Evolutionary conservation across 64 coral and sea anemone genomes (phyloP), one percentile per base, ranked within the genome.

Genomic region (Pocillopora damicornis): DNA sequence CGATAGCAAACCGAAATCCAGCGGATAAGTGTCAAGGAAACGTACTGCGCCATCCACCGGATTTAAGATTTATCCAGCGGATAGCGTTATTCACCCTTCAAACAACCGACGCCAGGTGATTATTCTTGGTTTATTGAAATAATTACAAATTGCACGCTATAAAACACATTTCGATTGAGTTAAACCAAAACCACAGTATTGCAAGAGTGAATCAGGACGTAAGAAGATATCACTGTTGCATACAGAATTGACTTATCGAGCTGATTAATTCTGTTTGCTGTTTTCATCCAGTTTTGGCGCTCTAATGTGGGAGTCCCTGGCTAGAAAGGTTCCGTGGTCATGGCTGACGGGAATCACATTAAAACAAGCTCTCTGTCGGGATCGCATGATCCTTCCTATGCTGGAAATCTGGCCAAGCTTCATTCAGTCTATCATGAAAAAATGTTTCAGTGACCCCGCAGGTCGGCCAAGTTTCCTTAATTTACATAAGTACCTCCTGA

Each of bases 281-380:
- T 15, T 78, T 63, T 17, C 4, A 38, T 79, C 59, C 68, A 99
- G 93, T 86, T 99, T 99, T 90, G 97, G 90, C 38, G 93, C 78
- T 1, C 61, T 69, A 15, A 86, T 95, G 72, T 99, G 97, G 97
- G 97, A 99, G 73, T 93, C 88, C 81, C 37, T 99, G 35, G 86
- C 91, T 11, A 90, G 90, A 59, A 74, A 86, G 11, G 3, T 60
- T 68, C 97, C 97, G 22, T 99, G 97, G 97, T 87, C 88, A 13
- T 99, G 93, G 97, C 71, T 99, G 3, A 57, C 88, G n/a, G 61
- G 42, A 13, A 78, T 65, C 37, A 74, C 84, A 1, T 90, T 95
- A 61, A 79, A 72, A 63, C 87, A 89, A 61, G 76, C 79, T 3
- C 2, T 93, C 9, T 90, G 88, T 25, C 71, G 88, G 0, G 63